Evolutionary conservation across 2,888 invertebrate genomes (phyloP).

Genomic region (Apodemia arnacis): DNA sequence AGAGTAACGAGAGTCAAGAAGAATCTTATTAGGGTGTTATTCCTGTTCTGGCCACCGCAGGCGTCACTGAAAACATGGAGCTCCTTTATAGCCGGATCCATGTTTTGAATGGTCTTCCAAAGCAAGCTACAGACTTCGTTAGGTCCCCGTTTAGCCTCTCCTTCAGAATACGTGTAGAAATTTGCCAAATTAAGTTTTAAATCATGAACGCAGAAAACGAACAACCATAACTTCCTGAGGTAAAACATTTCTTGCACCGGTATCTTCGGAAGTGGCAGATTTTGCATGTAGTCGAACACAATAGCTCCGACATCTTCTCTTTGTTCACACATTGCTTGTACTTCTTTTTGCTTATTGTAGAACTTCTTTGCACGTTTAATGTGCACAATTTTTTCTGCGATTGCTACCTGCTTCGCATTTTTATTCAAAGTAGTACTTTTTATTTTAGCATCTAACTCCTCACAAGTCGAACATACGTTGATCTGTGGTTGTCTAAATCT

Average conservation of each 20-base stretch:
- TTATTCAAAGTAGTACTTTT: slow-evolving; percentile 45
- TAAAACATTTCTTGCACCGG: slow-evolving; percentile 52
- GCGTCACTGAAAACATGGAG: slow-evolving; percentile 11
- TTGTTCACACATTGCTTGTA: slow-evolving; percentile 37
- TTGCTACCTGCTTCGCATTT: slow-evolving; percentile 38
- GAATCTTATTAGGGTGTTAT: slow-evolving; percentile 15
- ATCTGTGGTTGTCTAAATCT: slow-evolving; percentile 51
- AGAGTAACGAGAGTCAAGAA: not conserved
- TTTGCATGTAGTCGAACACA: slow-evolving; percentile 48
- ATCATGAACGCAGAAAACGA: slow-evolving; percentile 45
- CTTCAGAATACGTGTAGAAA: slow-evolving; percentile 56
- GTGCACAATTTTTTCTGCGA: slow-evolving; percentile 30
- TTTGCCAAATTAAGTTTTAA: slow-evolving; percentile 41
- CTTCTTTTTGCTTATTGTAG: slow-evolving; percentile 42
- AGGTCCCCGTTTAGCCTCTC: slow-evolving; percentile 53
- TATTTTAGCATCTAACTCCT: slow-evolving; percentile 44
- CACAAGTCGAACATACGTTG: slow-evolving; percentile 48
- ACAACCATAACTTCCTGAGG: slow-evolving; percentile 46
- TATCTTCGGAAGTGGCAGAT: slow-evolving; percentile 39
- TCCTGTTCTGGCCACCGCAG: slow-evolving; percentile 10
- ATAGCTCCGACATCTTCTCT: slow-evolving; percentile 43
- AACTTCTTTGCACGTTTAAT: slow-evolving; percentile 15
- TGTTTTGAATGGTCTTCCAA: slow-evolving; percentile 40
- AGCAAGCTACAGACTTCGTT: slow-evolving; percentile 42
- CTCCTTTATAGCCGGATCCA: slow-evolving; percentile 32